Evolutionary conservation across 2,113 vertebrate genomes (phyloP).

Genomic region (Phrynosoma platyrhinos): DNA sequence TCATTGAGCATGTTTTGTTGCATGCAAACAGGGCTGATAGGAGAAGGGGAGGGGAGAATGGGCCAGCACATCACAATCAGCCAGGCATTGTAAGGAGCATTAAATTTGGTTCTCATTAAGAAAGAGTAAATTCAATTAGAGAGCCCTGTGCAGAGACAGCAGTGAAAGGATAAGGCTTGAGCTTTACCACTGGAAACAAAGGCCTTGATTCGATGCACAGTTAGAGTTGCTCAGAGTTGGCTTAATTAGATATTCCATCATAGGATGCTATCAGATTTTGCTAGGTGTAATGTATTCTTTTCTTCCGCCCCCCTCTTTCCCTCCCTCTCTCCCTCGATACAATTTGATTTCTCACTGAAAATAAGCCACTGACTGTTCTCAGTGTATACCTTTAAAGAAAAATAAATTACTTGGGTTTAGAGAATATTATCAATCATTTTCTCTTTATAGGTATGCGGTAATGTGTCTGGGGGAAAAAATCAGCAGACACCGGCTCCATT

Average conservation of each 20-base stretch:
- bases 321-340: not conserved
- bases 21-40: not conserved
- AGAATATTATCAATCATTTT: conserved; percentile 25
- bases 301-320: not conserved
- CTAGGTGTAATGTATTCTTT: conserved; percentile 21
- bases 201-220: conserved; percentile 16
- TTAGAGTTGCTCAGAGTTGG: conserved; percentile 5
- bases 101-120: conserved; percentile 39
- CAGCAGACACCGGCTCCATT: not conserved
- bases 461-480: not conserved
- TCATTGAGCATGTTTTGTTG: conserved; percentile 31
- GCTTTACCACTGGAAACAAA: conserved; percentile 25
- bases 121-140: conserved; percentile 32
- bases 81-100: not conserved
- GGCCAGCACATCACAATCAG: not conserved
- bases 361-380: not conserved
- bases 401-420: conserved; percentile 10
- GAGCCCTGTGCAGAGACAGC: not conserved
- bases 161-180: conserved; percentile 35
- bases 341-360: conserved; percentile 24
- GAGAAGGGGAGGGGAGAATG: not conserved
- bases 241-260: conserved; percentile 44
- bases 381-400: conserved; percentile 45
- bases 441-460: conserved; percentile 34
- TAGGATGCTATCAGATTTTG: conserved; percentile 35